Conservation (phyloP, 1,140 invertebrate genomes). For the Macrocentrus cingulum region DNA sequence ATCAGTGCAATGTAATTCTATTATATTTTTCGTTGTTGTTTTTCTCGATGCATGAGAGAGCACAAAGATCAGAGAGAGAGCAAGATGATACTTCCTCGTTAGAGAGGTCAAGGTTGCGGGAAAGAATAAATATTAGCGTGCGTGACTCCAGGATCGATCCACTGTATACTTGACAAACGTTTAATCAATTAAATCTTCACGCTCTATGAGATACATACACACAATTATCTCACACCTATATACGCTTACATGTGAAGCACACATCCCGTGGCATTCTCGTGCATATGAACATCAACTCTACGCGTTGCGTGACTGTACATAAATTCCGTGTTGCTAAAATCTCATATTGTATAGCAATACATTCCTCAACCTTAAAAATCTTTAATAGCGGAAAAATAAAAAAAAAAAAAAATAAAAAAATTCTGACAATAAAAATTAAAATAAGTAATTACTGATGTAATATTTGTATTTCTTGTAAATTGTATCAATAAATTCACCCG, state of each 20-base stretch:
- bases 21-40: too few relatives aligned
- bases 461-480: conserved; percentile 45
- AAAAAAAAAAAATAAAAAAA: not conserved
- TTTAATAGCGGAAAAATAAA: not conserved
- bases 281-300: conserved; percentile 25
- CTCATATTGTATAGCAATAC: not conserved
- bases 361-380: not conserved
- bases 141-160: conserved; percentile 18
- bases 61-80: too few relatives aligned
- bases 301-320: conserved; percentile 41
- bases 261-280: conserved; percentile 20
- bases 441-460: conserved; percentile 36
- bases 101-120: conserved; percentile 17
- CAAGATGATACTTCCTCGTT: not conserved
- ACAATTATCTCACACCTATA: conserved; percentile 25
- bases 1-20: too few relatives aligned
- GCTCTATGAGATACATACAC: conserved; percentile 29
- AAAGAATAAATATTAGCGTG: conserved; percentile 15
- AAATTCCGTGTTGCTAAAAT: conserved; percentile 20
- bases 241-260: too few relatives aligned
- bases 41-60: too few relatives aligned
- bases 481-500: conserved; percentile 24
- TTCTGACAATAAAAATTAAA: not conserved
- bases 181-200: conserved; percentile 46
- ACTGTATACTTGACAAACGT: conserved; percentile 29